phyloP scores from a whole-genome alignment of 2,888 invertebrate species.

The Caenorhabditis sulstoni region DNA sequence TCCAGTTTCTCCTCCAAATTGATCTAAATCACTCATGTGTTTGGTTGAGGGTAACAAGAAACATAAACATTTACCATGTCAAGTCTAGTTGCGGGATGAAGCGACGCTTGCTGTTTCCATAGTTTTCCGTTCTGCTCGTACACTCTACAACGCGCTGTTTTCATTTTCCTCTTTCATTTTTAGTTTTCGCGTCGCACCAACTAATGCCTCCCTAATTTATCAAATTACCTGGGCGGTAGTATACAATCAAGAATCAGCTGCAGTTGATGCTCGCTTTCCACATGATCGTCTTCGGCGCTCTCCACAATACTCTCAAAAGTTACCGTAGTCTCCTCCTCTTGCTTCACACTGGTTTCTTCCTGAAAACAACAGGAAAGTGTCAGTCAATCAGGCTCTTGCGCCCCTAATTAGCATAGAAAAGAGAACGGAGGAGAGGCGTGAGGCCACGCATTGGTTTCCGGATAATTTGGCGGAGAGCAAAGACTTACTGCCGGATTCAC shows the following conservation, averaged over 20 bases:
- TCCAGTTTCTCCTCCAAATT: slow-evolving; percentile 94
- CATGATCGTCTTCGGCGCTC: slow-evolving; percentile 50
- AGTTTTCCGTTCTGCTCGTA: slow-evolving; percentile 82
- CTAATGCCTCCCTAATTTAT: slow-evolving; percentile 13
- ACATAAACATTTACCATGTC: slow-evolving; percentile 86
- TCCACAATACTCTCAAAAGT: slow-evolving; percentile 58
- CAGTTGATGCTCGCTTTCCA: slow-evolving; percentile 76
- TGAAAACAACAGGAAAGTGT: slow-evolving; percentile 3
- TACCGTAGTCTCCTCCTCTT: slow-evolving; percentile 28
- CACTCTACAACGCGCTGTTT: slow-evolving; percentile 71
- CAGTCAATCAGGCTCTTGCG: not conserved
- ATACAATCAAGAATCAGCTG: slow-evolving; percentile 77
- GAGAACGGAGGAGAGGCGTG: slow-evolving; percentile 15
- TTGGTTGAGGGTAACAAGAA: not conserved
- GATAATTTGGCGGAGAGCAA: slow-evolving; percentile 24
- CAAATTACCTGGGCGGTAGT: slow-evolving; percentile 69
- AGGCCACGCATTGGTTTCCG: slow-evolving; percentile 27
- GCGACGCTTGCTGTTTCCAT: slow-evolving; percentile 88
- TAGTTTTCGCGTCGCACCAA: not conserved
- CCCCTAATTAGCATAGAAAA: slow-evolving; percentile 32
- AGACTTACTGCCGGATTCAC: slow-evolving; percentile 56
- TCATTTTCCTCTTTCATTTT: not conserved
- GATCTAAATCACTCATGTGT: slow-evolving; percentile 83
- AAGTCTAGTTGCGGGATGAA: slow-evolving; percentile 94
- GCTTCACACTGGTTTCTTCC: slow-evolving; percentile 43